Base-by-base conservation (phyloP, 2,888 invertebrate species). In the Dryadula phaetusa region DNA sequence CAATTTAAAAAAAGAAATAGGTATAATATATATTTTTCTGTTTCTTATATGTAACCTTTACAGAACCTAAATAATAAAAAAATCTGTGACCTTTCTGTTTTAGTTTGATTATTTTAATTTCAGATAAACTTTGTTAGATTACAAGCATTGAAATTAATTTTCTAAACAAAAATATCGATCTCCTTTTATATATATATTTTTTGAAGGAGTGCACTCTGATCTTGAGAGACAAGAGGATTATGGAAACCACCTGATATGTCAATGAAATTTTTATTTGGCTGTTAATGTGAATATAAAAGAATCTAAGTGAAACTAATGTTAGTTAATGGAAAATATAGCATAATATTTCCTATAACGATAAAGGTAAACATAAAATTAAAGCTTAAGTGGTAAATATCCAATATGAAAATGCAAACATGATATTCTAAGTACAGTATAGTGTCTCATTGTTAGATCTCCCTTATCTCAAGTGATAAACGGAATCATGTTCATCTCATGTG, bases 401-500 rank as follows among this genome's bases (percentile, higher is more conserved):
- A 67, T 74, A 71, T 68, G 72, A 54, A 54, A 62, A 62, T 70
- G 78, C 75, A 77, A 80, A 79, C 81, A 79, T 52, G 34, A n/a
- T 53, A 66, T 82, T 81, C 82, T 70, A 64, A 71, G 81, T 80
- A 82, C 56, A 64, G 64, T 71, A 81, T 77, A 82, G 80, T 80
- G 76, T 66, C 47, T 73, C 78, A 81, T 82, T 82, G 82, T 82
- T 70, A 67, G 66, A 73, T 76, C 76, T 76, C 70, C 49, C 71
- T 75, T 74, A 74, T 74, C 76, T 74, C 69, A 16, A 66, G 64
- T 47, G 66, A 53, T 66, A 66, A 60, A 12, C 64, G 67, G 58
- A 64, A 69, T 64, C 63, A 66, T 42, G 28, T 60, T 63, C 64
- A 65, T 65, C 64, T 42, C 62, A 44, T 42, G 16, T 58, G 32